These are phyloP conservation scores for Hylaeus volcanicus DNA, from an alignment of 1,140 invertebrate genomes.

Conservation along the genomic window DNA sequence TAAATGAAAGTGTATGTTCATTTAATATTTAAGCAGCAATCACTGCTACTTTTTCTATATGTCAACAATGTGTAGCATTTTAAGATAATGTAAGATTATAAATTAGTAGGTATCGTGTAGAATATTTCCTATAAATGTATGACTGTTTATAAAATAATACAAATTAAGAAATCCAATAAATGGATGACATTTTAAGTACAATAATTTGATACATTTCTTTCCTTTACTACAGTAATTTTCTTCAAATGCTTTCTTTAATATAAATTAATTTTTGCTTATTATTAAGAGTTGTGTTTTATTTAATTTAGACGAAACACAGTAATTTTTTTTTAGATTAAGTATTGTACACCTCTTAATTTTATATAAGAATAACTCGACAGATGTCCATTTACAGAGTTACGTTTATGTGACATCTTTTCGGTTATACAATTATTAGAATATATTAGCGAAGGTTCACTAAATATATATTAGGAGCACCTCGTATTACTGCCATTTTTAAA, in stretches of 20 bases:
- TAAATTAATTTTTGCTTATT: too few species aligned
- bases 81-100: neutral
- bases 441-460: neutral
- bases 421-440: neutral
- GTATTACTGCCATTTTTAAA: neutral
- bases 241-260: neutral
- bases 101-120: neutral
- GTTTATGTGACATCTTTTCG: neutral
- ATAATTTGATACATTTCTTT: neutral
- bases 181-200: neutral
- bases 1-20: neutral
- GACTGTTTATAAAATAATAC: conserved; percentile 21
- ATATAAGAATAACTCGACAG: too few species aligned
- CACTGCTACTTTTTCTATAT: neutral
- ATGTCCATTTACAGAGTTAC: too few species aligned
- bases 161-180: neutral
- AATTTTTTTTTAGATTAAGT: too few species aligned
- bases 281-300: too few species aligned
- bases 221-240: neutral
- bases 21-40: neutral
- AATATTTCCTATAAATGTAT: conserved; percentile 17
- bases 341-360: too few species aligned
- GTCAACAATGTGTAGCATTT: neutral
- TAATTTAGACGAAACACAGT: too few species aligned
- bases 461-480: neutral